A percentile compares a stretch with the other conserved stretches of the same genome.
Conservation (phyloP, 2,113 vertebrate genomes). For the Chloebia gouldiae region DNA sequence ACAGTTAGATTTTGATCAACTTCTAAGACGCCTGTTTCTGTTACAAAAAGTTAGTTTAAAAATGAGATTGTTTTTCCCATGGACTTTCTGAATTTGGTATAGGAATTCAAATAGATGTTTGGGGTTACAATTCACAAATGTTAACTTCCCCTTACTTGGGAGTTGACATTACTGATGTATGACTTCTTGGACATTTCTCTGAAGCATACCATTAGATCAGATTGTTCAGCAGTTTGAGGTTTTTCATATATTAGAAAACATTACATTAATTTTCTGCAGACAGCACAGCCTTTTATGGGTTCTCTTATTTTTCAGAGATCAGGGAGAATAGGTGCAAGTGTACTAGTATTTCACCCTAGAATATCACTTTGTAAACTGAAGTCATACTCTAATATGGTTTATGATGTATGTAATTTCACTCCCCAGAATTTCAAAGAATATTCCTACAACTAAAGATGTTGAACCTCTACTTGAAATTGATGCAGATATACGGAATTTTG, state of each 20-base stretch:
- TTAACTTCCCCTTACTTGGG: neutral
- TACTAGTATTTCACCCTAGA: neutral
- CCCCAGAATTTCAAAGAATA: slow-evolving; percentile 93
- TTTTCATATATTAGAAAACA: neutral
- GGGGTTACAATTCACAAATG: neutral
- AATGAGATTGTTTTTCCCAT: neutral
- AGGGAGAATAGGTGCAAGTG: neutral
- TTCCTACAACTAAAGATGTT: slow-evolving; percentile 96
- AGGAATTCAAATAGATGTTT: neutral
- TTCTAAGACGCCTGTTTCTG: neutral
- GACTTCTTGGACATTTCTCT: neutral
- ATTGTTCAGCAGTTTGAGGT: neutral
- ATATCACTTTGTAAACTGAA: neutral
- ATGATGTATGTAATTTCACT: neutral
- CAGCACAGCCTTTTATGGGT: neutral
- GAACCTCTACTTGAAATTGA: slow-evolving; percentile 97
- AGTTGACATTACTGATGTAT: neutral
- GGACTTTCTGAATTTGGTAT: neutral
- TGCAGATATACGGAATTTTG: slow-evolving; percentile 93
- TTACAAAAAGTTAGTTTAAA: neutral
- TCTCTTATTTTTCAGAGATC: neutral
- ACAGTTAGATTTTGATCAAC: neutral
- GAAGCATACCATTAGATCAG: neutral
- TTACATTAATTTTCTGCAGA: neutral
- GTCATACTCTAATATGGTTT: neutral